Evolutionary conservation across 92 coral and sea anemone species (phyloP).

Genomic region (Meandrina meandrites): DNA sequence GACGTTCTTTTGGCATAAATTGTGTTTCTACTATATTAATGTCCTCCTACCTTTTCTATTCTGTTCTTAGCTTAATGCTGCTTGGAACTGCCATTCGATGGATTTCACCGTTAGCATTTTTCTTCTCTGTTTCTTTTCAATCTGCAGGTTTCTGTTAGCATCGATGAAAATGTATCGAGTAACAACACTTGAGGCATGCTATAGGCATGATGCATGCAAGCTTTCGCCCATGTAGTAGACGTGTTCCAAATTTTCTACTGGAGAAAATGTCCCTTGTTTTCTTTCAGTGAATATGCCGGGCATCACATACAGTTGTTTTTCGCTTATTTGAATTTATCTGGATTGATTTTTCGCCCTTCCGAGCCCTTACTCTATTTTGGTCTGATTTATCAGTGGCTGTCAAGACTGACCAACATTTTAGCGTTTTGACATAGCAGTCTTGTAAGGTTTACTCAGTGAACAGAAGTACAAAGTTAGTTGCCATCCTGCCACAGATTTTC

Average conservation of each 20-base stretch:
- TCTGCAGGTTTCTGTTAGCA: background rate
- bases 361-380: background rate
- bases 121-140: background rate
- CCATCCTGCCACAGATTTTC: background rate
- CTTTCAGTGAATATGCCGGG: background rate
- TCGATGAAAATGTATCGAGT: background rate
- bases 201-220: background rate
- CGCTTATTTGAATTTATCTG: background rate
- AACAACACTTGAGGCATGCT: background rate
- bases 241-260: background rate
- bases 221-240: background rate
- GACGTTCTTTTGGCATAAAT: background rate
- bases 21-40: background rate
- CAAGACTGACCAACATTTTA: background rate
- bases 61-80: background rate
- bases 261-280: background rate
- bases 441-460: too few species aligned
- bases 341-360: background rate
- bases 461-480: background rate
- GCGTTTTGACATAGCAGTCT: background rate
- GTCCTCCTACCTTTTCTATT: background rate
- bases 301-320: background rate
- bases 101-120: background rate
- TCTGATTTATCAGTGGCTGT: background rate
- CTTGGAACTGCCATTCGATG: background rate